phyloP scores from a whole-genome alignment of 2,888 invertebrate genomes.

The Myopa tessellatipennis region DNA sequence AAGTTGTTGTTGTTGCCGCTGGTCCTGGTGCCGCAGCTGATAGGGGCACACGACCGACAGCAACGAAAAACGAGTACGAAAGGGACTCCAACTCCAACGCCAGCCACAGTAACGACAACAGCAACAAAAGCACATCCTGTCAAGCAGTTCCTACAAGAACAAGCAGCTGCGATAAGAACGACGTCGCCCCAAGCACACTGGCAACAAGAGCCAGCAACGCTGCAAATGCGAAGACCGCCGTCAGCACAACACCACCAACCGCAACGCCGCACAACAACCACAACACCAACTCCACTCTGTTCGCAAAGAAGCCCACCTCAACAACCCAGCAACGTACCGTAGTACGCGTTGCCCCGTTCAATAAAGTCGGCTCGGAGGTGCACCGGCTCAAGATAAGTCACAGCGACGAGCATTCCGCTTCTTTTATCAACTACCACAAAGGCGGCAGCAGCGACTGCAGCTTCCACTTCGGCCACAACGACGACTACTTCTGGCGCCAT shows the following conservation, averaged over 20 bases:
- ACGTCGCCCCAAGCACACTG: conserved; percentile 40
- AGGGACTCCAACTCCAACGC: conserved; percentile 20
- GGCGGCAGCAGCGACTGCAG: background rate
- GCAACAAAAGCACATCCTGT: conserved; percentile 41
- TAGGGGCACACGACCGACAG: conserved; percentile 8
- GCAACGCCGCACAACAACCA: conserved; percentile 29
- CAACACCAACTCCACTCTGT: conserved; percentile 26
- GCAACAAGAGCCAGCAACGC: conserved; percentile 24
- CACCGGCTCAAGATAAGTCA: conserved; percentile 72
- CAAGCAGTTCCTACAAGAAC: conserved; percentile 41
- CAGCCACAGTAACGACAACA: conserved; percentile 38
- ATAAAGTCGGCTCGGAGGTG: conserved; percentile 65
- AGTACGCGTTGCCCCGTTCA: conserved; percentile 69
- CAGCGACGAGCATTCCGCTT: conserved; percentile 67
- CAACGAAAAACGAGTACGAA: conserved; percentile 21
- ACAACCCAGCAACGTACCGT: conserved; percentile 65
- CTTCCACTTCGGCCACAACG: conserved; percentile 34
- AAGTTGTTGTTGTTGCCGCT: conserved; percentile 13
- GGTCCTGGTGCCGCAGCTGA: conserved; percentile 18
- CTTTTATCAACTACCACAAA: conserved; percentile 8
- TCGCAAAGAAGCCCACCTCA: conserved; percentile 24
- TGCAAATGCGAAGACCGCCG: conserved; percentile 10
- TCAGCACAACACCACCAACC: conserved; percentile 13
- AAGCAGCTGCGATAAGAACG: conserved; percentile 44
- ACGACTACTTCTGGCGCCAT: conserved; percentile 50